Evolutionary conservation across 2,797 vertebrate species (phyloP), one percentile per base, ranked within the genome.

Genomic region (Schizopygopsis pylzovi): DNA sequence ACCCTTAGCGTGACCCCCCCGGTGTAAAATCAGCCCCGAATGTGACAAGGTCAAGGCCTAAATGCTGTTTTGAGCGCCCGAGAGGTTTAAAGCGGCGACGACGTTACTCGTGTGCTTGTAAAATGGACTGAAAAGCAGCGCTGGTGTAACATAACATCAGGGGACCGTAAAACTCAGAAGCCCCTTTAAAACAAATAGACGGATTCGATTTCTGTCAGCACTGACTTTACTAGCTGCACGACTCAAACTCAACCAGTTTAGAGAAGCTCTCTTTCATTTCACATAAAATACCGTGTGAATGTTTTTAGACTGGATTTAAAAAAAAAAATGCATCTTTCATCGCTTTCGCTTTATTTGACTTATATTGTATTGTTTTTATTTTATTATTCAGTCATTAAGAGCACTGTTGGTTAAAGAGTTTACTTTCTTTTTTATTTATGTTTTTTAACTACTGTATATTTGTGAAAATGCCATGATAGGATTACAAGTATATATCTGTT

Each of bases 31-130:
- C 73, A 85, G 52, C 76, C 80, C 83, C 45, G 45, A 47, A 94
- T 93, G 92, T 92, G 93, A 95, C 94, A 92, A 92, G 95, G 95
- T 95, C 93, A 96, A 91, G 88, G 93, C 93, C 93, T 93, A 93
- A 90, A 92, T 91, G 88, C 91, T 91, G 92, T 90, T 89, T 90
- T 91, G 88, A 92, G 91, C 90, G 89, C n/a, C 54, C 84, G 89
- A 18, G 92, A 91, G 89, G 91, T 92, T 91, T 89, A 89, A 92
- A 84, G 91, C 90, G 91, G 92, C 90, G 82, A n/a, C 86, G 78
- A 49, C 8, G 83, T 49, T 56, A 54, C 85, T 89, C 89, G 37
- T 72, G 67, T 39, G 73, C 71, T 59, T 79, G 82, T 81, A 79
- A 88, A 83, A 80, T 49, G 88, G 70, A 85, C 70, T 88, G 85